Base-by-base conservation (phyloP, 1,140 invertebrate species). In the Atta texana region DNA sequence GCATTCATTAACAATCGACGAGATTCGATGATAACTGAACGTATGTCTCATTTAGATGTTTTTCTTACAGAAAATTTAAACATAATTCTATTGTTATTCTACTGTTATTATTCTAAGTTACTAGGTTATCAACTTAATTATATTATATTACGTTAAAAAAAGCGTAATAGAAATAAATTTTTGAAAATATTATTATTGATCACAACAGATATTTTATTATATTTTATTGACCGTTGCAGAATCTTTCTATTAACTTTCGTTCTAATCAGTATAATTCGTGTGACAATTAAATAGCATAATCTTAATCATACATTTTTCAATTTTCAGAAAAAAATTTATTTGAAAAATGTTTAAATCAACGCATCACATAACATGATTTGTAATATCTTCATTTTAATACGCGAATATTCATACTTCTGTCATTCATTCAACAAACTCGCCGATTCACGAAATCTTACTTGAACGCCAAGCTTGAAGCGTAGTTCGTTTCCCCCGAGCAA, bases 401-500 rank as follows among this genome's bases (percentile, higher is more conserved):
- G 8, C 24, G 64, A 57, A 69, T 44, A 81, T 81, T 81, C 34
- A 59, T 72, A 72, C 31, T 49, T 82, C 3, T 31, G 39, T 3
- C 39, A 51, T 74, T 84, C 39, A 63, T 75, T 61, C 69, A 51
- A 21, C 80, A 75, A 75, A 24, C 18, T 82, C 55, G 39, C 39
- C 55, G 24, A 75, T 75, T 75, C 24, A 49, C 34, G 24, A 31
- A 53, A 24, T 12, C 44, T 63, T 55, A 28, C 77, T 69, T 55
- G 77, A 55, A 75, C 39, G 39, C 18, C 68, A 24, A 75, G 21
- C 63, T 55, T 24, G 49, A 24, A 80, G 21, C 69, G 24, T 55
- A 64, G 44, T 80, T 71, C 80, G 55, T 82, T 82, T 74, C 80
- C 57, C 69, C 12, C 55, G 69, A 84, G 80, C 55, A 75, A 84